A percentile compares a stretch with the other conserved stretches of the same genome.
phyloP scores from a whole-genome alignment of 2,888 invertebrate genomes.

The Eugnorisma glareosa region DNA sequence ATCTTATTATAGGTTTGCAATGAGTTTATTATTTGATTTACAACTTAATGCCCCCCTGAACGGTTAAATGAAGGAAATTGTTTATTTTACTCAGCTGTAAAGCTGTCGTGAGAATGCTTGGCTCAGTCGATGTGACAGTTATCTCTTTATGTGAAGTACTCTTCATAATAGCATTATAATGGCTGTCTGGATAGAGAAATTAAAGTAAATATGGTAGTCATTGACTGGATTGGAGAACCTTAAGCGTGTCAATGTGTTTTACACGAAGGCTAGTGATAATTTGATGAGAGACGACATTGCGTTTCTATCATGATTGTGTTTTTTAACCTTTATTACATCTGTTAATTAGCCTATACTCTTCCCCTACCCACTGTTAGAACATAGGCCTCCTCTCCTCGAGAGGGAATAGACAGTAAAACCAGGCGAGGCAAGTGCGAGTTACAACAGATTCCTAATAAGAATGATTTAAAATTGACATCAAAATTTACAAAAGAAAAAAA shows the following conservation, averaged over 20 bases:
- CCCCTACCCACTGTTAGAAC: neutral
- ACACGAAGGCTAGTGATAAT: neutral
- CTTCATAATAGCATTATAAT: slow-evolving; percentile 27
- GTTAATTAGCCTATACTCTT: neutral
- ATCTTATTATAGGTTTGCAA: slow-evolving; percentile 39
- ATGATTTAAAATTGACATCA: neutral
- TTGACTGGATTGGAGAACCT: neutral
- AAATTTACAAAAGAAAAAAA: neutral
- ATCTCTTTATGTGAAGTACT: slow-evolving; percentile 15
- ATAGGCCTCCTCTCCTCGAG: neutral
- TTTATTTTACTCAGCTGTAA: slow-evolving; percentile 28
- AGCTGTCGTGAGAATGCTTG: slow-evolving; percentile 35
- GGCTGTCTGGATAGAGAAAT: slow-evolving; percentile 21
- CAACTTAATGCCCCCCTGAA: slow-evolving; percentile 32
- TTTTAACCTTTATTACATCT: neutral
- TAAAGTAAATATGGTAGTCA: slow-evolving; percentile 17
- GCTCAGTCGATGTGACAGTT: slow-evolving; percentile 5
- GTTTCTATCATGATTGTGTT: neutral
- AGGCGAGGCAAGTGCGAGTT: accelerated
- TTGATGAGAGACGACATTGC: neutral
- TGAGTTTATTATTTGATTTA: slow-evolving; percentile 51
- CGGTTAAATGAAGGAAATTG: slow-evolving; percentile 39
- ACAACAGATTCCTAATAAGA: neutral
- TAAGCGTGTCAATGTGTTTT: neutral
- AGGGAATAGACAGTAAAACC: neutral